Evolutionary conservation across 2,888 invertebrate genomes (phyloP).

Genomic region (Phoronis australis): DNA sequence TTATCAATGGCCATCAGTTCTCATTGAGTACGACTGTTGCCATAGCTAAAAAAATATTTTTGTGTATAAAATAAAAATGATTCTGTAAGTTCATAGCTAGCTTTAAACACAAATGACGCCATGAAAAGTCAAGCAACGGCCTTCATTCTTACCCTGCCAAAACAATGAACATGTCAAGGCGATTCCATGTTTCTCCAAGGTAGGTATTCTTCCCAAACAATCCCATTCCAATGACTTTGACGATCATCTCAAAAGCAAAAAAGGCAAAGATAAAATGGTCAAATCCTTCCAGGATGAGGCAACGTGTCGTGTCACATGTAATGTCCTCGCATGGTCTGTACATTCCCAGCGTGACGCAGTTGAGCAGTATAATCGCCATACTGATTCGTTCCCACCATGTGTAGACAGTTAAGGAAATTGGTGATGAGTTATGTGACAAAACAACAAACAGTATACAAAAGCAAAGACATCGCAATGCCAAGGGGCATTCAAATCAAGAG

Average conservation of each 20-base stretch:
- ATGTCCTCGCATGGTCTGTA: constrained; percentile 91
- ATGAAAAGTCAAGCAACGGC: no score
- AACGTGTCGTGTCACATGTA: constrained; percentile 60
- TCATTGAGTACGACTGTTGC: no score
- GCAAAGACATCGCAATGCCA: no score
- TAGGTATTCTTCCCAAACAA: constrained; percentile 84
- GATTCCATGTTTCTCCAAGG: constrained; percentile 97
- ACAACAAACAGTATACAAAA: no score
- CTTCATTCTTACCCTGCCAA: constrained; percentile 90
- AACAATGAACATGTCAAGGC: constrained; percentile 96
- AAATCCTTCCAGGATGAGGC: constrained; percentile 68
- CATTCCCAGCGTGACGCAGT: constrained; percentile 98
- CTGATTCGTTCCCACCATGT: constrained; percentile 99
- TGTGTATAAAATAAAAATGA: no score
- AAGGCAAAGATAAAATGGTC: constrained; percentile 98
- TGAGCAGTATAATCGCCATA: constrained; percentile 95
- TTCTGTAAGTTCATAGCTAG: no score
- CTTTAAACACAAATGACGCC: no score
- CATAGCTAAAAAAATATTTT: no score
- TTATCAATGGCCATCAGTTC: no score
- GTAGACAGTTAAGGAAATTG: constrained; percentile 43
- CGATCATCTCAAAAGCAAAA: constrained; percentile 95
- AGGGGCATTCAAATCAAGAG: no score
- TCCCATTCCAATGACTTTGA: constrained; percentile 98
- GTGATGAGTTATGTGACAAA: no score